Base-by-base conservation (phyloP, 2,888 invertebrate genomes). In the Molanna angustata region DNA sequence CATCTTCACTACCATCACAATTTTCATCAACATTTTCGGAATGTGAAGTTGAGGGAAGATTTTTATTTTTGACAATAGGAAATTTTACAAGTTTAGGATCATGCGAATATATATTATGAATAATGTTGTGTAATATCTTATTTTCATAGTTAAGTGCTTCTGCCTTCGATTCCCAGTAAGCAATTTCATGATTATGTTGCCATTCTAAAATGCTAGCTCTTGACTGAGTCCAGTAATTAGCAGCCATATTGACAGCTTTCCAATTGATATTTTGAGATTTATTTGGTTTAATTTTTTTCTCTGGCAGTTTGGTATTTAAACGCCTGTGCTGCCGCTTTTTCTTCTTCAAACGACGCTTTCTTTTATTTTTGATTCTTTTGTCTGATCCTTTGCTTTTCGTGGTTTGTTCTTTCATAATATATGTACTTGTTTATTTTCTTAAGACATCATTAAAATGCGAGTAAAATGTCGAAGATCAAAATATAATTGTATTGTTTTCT, bases 161-260 rank as follows among this genome's bases (percentile, higher is more conserved):
- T 0, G 81, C 81, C 59, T 73, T 73, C 0, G 82, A 76, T 64
- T 80, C 83, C 83, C 83, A 83, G 63, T 78, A 80, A 1, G 81
- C 78, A 6, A 81, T 60, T 67, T 82, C 76, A 60, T 83, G 80
- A 62, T 78, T 74, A 48, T 78, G 62, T 61, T 82, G 79, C 75
- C 74, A 72, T 6, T 54, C 43, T 37, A 52, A n/a, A 14, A 54
- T 49, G 9, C 32, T 33, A 16, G 16, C 11, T 32, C 41, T 40
- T 3, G 44, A 51, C 22, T 53, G 48, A 27, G 37, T 43, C 51
- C 54, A 57, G 7, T 46, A 17, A 22, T 49, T 49, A n/a, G 33
- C 37, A 27, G 37, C 21, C 42, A 40, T 46, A 21, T 40, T 51
- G n/a, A 39, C 40, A 33, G 43, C 14, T 17, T 19, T 20, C 19